Percentiles rank a stretch among this genome's conserved stretches.
Evolutionary conservation across 2,888 invertebrate species (phyloP).

Genomic region (Agriopis leucophaearia): DNA sequence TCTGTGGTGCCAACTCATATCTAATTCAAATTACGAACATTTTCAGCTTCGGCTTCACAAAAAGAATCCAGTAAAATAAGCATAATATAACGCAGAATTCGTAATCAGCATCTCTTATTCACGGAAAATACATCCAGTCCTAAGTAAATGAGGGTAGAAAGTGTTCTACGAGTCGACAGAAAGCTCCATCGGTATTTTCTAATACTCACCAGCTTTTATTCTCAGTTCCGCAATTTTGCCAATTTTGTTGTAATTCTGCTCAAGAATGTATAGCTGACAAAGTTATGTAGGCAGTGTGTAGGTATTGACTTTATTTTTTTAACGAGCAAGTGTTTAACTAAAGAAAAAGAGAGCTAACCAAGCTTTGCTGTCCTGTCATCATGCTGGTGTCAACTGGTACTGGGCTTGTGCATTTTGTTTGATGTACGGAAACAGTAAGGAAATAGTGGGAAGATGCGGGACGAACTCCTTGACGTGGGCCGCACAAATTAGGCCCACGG

Average conservation of each 20-base stretch:
- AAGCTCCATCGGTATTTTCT: slow-evolving; percentile 23
- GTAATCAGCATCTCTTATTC: slow-evolving; percentile 15
- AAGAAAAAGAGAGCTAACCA: too few species aligned
- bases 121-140: slow-evolving; percentile 16
- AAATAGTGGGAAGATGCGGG: too few species aligned
- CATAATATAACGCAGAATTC: slow-evolving; percentile 13
- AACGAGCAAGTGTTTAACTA: too few species aligned
- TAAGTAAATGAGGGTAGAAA: slow-evolving; percentile 17
- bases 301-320: too few species aligned
- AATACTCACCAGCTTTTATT: slow-evolving; percentile 30
- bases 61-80: slow-evolving; percentile 10
- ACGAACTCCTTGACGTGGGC: too few species aligned
- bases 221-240: slow-evolving; percentile 43
- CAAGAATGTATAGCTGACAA: not conserved
- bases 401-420: too few species aligned
- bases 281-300: not conserved
- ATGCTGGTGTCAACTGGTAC: too few species aligned
- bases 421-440: too few species aligned
- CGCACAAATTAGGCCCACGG: too few species aligned
- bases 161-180: slow-evolving; percentile 1
- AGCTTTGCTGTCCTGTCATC: too few species aligned
- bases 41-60: not conserved
- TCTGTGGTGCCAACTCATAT: not conserved
- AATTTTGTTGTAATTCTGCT: slow-evolving; percentile 6
- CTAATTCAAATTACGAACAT: slow-evolving; percentile 1